Evolutionary conservation across 2,113 vertebrate genomes (phyloP).

Genomic region (Odobenus rosmarus): DNA sequence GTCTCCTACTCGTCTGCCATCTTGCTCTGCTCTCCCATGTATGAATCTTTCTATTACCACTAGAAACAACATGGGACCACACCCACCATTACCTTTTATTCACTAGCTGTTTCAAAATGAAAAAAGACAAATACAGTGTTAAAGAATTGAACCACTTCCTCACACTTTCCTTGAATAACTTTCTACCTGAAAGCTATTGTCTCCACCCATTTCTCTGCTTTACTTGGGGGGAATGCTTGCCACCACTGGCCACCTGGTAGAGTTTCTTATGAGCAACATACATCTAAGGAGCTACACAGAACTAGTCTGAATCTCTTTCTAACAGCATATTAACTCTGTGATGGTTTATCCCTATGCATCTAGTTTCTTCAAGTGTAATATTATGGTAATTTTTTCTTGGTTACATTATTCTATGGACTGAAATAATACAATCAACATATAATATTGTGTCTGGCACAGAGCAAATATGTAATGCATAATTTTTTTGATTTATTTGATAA

Average conservation of each 20-base stretch:
- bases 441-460: not conserved
- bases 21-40: too few relatives aligned
- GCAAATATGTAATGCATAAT: not conserved
- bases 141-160: not conserved
- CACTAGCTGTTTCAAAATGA: not conserved
- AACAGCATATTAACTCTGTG: not conserved
- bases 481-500: not conserved
- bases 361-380: not conserved
- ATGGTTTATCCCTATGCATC: not conserved
- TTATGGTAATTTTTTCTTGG: not conserved
- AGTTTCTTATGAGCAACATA: not conserved
- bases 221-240: not conserved
- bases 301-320: not conserved
- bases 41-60: slow-evolving; percentile 46
- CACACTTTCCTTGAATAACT: not conserved
- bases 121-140: not conserved
- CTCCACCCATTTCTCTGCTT: not conserved
- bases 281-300: not conserved
- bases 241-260: not conserved
- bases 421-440: not conserved
- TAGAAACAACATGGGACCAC: slow-evolving; percentile 2
- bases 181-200: not conserved
- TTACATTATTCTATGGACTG: not conserved
- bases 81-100: not conserved
- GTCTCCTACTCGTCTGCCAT: too few relatives aligned